Percentiles rank a stretch among this genome's conserved stretches.
phyloP scores from a whole-genome alignment of 2,888 invertebrate species.

The Tenthredo livida region DNA sequence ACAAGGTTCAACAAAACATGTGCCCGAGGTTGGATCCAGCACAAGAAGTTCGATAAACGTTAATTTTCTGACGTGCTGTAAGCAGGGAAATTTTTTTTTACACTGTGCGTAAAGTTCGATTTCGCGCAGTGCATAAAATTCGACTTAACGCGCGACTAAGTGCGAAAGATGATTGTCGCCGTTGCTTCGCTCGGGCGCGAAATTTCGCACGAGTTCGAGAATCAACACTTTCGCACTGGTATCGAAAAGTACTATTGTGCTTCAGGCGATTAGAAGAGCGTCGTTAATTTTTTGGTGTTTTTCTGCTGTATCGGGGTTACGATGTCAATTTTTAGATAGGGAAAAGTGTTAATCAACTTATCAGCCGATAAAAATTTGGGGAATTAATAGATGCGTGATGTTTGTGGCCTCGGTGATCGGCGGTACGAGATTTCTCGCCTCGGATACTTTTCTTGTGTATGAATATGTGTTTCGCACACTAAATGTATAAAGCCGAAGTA shows the following conservation, averaged over 20 bases:
- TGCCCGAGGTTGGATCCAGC: not conserved
- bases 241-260: no score
- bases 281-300: not conserved
- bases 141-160: no score
- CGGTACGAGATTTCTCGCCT: not conserved
- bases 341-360: not conserved
- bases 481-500: constrained; percentile 56
- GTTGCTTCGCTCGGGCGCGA: no score
- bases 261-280: not conserved
- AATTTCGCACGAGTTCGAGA: no score
- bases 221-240: no score
- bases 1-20: no score
- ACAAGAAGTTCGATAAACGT: not conserved
- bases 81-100: no score
- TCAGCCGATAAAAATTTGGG: not conserved
- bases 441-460: not conserved
- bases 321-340: not conserved
- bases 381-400: not conserved
- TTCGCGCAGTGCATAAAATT: no score
- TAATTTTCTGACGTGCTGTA: not conserved
- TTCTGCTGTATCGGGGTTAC: not conserved
- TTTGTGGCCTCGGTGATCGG: not conserved
- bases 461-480: not conserved
- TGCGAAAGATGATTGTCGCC: no score
- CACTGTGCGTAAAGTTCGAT: no score